These are phyloP conservation scores for Chionoecetes opilio DNA, from an alignment of 1,140 invertebrate species.

Conservation along the genomic window DNA sequence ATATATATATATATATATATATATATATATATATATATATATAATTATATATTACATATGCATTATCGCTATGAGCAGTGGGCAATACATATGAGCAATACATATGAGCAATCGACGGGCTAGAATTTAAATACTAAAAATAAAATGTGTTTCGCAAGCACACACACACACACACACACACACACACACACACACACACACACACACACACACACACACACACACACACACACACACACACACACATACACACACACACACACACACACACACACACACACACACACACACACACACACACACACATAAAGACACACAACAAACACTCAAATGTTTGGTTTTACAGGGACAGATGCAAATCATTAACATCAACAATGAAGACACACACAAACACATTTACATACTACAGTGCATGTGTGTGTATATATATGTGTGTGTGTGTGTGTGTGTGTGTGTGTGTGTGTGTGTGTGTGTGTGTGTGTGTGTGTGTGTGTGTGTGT, in stretches of 20 bases:
- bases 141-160: not conserved
- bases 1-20: no score
- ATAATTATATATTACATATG: no score
- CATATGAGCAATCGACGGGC: not conserved
- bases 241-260: no score
- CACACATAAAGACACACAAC: no score
- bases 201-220: not conserved
- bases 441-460: constrained; percentile 10
- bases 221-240: no score
- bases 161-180: no score
- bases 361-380: not conserved
- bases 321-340: no score
- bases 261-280: no score
- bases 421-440: not conserved
- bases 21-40: no score
- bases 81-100: not conserved
- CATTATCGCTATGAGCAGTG: no score
- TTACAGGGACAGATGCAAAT: not conserved
- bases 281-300: no score
- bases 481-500: not conserved
- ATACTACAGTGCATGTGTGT: not conserved
- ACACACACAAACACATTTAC: not conserved
- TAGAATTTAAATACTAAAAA: not conserved
- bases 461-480: constrained; percentile 8
- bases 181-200: no score